Evolutionary conservation across 2,888 invertebrate species (phyloP).

Genomic region (Timandra comae): DNA sequence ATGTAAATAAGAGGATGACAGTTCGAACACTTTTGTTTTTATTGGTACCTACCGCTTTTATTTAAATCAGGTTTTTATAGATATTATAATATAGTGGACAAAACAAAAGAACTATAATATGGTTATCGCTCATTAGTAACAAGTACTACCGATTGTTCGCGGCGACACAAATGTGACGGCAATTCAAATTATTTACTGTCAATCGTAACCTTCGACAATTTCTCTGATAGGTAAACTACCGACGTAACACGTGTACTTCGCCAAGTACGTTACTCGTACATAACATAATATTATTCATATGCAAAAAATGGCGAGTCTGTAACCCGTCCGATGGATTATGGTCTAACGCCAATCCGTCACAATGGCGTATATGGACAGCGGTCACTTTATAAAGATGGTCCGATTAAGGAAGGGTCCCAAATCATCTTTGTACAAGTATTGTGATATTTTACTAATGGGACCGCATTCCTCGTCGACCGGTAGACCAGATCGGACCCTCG

Average conservation of each 20-base stretch:
- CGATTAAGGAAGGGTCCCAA: constrained; percentile 56
- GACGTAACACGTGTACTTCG: constrained; percentile 2
- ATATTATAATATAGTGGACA: no score
- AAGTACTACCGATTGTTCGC: no score
- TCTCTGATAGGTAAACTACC: no score
- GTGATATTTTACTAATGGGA: constrained; percentile 70
- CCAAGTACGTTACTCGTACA: constrained; percentile 20
- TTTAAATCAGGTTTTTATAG: no score
- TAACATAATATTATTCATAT: constrained; percentile 53
- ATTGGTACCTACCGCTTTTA: no score
- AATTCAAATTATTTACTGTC: no score
- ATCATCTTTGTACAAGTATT: constrained; percentile 40
- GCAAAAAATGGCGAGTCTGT: constrained; percentile 47
- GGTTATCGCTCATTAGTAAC: no score
- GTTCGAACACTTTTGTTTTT: no score
- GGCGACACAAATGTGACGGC: no score
- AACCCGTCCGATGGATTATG: constrained; percentile 63
- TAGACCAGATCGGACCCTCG: constrained; percentile 51
- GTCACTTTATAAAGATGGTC: constrained; percentile 69
- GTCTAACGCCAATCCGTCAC: constrained; percentile 60
- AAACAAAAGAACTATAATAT: no score
- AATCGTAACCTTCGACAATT: no score
- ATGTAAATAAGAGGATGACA: no score
- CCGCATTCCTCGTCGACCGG: constrained; percentile 67
- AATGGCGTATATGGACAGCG: constrained; percentile 54